Conservation (phyloP, 1,140 invertebrate genomes). For the Rhagoletis zephyria region DNA sequence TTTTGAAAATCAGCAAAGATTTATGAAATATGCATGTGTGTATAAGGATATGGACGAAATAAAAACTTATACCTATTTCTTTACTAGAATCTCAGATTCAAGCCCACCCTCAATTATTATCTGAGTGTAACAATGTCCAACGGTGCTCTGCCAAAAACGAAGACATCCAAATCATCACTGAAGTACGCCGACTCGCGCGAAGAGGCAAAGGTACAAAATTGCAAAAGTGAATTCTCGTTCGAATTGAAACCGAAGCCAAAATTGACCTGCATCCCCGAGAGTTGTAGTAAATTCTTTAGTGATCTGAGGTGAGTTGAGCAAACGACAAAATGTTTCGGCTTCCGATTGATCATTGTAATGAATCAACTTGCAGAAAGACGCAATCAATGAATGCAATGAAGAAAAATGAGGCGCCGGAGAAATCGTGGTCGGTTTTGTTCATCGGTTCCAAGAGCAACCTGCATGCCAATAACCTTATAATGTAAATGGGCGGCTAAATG, state of each 20-base stretch:
- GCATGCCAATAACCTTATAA: constrained; percentile 31
- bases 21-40: too few species aligned
- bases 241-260: constrained; percentile 66
- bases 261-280: constrained; percentile 64
- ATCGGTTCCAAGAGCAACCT: constrained; percentile 58
- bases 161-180: constrained; percentile 32
- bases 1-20: too few species aligned
- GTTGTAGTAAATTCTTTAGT: constrained; percentile 60
- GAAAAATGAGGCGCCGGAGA: constrained; percentile 62
- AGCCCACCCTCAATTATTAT: not conserved
- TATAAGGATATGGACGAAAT: too few species aligned
- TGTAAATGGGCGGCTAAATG: not conserved
- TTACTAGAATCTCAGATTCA: too few species aligned
- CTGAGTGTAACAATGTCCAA: constrained; percentile 26
- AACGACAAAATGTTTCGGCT: not conserved
- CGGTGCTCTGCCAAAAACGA: constrained; percentile 47
- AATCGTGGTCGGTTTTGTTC: constrained; percentile 69
- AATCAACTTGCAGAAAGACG: constrained; percentile 50
- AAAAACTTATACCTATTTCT: too few species aligned
- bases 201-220: constrained; percentile 46
- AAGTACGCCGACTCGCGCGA: not conserved
- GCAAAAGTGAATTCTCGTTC: constrained; percentile 60
- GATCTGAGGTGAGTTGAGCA: constrained; percentile 60
- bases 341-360: constrained; percentile 13
- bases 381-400: constrained; percentile 41